Evolutionary conservation across 2,113 vertebrate genomes (phyloP), one percentile per base, ranked within the genome.

Genomic region (Cryptoleucopteryx plumbea): DNA sequence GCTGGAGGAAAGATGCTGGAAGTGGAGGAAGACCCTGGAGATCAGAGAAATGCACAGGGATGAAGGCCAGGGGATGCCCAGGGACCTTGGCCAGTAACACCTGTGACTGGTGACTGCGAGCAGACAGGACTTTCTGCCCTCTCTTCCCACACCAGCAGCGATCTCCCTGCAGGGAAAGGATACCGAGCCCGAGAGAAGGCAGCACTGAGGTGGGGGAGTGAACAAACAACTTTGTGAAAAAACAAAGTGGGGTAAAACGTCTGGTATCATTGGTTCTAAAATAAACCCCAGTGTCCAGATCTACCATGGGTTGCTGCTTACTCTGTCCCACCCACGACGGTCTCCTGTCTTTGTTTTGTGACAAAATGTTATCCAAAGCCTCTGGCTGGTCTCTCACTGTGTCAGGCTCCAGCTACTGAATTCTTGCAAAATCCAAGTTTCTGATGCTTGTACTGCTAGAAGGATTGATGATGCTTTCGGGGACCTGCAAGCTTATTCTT

Each of bases 121-220:
- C 48, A 47, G 63, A 78, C 20, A 47, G 9, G 34, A 65, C 43
- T 29, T 86, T 53, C 75, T 71, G 43, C 15, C 68, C 75, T 27
- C 13, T 23, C 55, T 27, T 31, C 40, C 74, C 7, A 0, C 26
- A 26, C 9, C 72, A 79, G 85, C 78, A 53, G 50, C 1, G 0
- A 27, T 38, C 18, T 62, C 11, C 40, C 82, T 47, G 34, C 1
- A 2, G 34, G 29, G 43, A 31, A 63, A 21, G 48, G 31, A 56
- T 10, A 29, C 5, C 0, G 4, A 72, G 38, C 9, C 26, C 0
- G 0, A 48, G n/a, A 50, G 45, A 48, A 66, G 16, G 58, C 38
- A 72, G 45, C 13, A 4, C 18, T 0, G 1, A 78, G 31, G 36
- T 4, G 9, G 27, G 16, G 34, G 14, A 91, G 19, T 1, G 4